Percentiles rank a stretch among this genome's conserved stretches.
Evolutionary conservation across 1,140 invertebrate species (phyloP).

Genomic region (Lordiphosa mommai): DNA sequence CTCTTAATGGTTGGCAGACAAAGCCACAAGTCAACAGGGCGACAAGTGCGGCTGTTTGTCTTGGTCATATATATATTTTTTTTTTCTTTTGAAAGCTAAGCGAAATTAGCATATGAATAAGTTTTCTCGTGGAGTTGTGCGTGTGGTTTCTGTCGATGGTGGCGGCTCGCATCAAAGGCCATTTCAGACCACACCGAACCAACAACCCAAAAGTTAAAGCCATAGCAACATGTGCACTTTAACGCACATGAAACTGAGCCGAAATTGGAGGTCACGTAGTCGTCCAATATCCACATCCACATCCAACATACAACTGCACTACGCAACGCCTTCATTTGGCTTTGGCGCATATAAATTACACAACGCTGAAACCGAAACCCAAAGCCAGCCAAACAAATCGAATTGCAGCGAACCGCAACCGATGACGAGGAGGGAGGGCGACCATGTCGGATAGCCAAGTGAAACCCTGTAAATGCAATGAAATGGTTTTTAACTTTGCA

Average conservation of each 20-base stretch:
- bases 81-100: constrained; percentile 44
- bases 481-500: constrained; percentile 75
- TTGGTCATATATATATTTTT: constrained; percentile 29
- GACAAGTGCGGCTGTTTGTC: constrained; percentile 37
- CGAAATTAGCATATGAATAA: constrained; percentile 75
- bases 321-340: constrained; percentile 56
- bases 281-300: constrained; percentile 38
- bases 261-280: constrained; percentile 74
- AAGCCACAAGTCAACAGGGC: constrained; percentile 41
- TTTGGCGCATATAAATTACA: constrained; percentile 68
- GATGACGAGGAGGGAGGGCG: constrained; percentile 24
- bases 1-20: constrained; percentile 1
- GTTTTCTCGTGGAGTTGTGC: constrained; percentile 33
- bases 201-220: constrained; percentile 12
- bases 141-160: constrained; percentile 27
- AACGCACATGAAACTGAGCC: constrained; percentile 62
- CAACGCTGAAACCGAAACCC: constrained; percentile 43
- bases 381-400: constrained; percentile 53
- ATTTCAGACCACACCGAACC: constrained; percentile 59
- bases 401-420: constrained; percentile 53
- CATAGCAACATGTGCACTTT: constrained; percentile 66
- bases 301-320: constrained; percentile 9
- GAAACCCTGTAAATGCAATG: constrained; percentile 75
- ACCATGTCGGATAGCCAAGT: constrained; percentile 41
- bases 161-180: constrained; percentile 59